These are phyloP conservation scores for Hyperoplus immaculatus DNA, from an alignment of 2,797 vertebrate species.

Conservation along the genomic window DNA sequence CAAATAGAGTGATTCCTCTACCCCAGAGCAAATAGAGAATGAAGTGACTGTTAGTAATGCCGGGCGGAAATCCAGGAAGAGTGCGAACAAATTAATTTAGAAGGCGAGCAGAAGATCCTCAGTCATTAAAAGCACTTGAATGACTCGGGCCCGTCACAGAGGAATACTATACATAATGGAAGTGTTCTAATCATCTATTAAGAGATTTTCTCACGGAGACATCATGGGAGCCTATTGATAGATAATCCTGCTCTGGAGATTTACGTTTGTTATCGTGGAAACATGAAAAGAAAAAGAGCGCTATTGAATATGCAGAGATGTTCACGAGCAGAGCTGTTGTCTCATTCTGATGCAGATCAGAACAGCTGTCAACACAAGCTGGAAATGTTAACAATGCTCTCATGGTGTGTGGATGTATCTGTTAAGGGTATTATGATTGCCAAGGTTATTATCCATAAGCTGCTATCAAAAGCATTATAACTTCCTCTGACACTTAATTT, in stretches of 20 bases:
- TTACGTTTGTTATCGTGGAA: slow-evolving; percentile 10
- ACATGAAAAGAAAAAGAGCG: not conserved
- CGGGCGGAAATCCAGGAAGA: slow-evolving; percentile 40
- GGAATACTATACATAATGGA: slow-evolving; percentile 49
- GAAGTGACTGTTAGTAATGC: slow-evolving; percentile 34
- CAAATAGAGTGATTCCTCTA: slow-evolving; percentile 36
- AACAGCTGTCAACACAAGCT: not conserved
- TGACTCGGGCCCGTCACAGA: slow-evolving; percentile 40
- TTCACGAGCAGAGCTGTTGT: not conserved
- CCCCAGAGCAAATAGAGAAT: slow-evolving; percentile 17
- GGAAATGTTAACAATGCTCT: not conserved
- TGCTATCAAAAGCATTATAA: not conserved
- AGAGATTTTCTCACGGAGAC: slow-evolving; percentile 40
- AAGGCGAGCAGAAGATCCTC: slow-evolving; percentile 40
- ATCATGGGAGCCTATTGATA: slow-evolving; percentile 6
- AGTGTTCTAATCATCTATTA: slow-evolving; percentile 39
- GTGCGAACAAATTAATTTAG: slow-evolving; percentile 54
- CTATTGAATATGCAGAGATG: slow-evolving; percentile 14
- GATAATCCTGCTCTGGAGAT: slow-evolving; percentile 31
- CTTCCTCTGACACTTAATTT: not conserved
- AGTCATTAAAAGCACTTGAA: slow-evolving; percentile 49
- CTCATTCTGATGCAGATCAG: not conserved
- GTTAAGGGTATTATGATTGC: not conserved
- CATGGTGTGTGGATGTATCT: not conserved
- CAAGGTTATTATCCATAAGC: not conserved